Evolutionary conservation across 1,140 invertebrate species (phyloP).

Genomic region (honey bee (Apis mellifera)): DNA sequence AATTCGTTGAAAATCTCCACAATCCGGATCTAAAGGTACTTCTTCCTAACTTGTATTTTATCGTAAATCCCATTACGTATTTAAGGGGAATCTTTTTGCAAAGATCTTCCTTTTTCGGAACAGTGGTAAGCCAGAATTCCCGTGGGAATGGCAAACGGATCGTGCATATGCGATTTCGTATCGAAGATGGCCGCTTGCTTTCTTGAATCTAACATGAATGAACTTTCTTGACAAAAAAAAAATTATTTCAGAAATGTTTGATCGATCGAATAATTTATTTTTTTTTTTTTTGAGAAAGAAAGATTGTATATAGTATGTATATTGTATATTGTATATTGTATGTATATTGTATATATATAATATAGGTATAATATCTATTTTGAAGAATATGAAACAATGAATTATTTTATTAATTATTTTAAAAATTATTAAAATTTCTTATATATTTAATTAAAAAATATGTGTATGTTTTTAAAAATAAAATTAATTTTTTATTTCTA

Average conservation of each 20-base stretch:
- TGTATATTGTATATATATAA: too few species aligned
- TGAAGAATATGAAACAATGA: too few species aligned
- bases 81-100: neutral
- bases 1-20: neutral
- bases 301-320: too few species aligned
- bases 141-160: conserved; percentile 4
- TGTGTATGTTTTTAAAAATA: too few species aligned
- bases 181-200: neutral
- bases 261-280: neutral
- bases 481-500: too few species aligned
- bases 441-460: too few species aligned
- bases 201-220: neutral
- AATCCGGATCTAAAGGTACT: neutral
- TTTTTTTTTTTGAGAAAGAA: neutral
- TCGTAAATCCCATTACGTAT: conserved; percentile 33
- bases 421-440: too few species aligned
- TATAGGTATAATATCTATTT: too few species aligned
- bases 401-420: too few species aligned
- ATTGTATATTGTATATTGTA: too few species aligned
- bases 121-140: neutral
- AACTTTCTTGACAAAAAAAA: neutral
- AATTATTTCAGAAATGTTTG: neutral
- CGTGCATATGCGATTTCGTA: conserved; percentile 6
- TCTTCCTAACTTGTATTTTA: conserved; percentile 8
- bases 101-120: neutral